A percentile compares a stretch with the other conserved stretches of the same genome.
phyloP scores from a whole-genome alignment of 1,140 invertebrate genomes.

The Bombus fervidus region DNA sequence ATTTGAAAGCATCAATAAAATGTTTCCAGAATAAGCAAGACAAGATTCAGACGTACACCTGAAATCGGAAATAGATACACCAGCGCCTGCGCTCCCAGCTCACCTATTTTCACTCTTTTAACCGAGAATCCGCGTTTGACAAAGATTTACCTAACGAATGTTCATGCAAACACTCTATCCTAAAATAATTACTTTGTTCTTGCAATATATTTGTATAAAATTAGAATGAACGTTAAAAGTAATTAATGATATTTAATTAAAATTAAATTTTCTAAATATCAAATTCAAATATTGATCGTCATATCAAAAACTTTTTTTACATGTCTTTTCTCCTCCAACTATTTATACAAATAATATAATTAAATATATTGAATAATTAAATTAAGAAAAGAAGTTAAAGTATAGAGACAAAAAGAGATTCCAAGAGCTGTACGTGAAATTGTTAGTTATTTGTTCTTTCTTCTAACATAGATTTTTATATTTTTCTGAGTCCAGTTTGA shows the following conservation, averaged over 20 bases:
- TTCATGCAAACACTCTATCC: background rate
- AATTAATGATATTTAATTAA: background rate
- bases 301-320: background rate
- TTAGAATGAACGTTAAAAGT: too few species aligned
- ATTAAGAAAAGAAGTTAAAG: background rate
- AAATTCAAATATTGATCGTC: background rate
- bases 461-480: too few species aligned
- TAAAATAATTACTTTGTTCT: background rate
- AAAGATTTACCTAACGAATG: background rate
- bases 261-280: background rate
- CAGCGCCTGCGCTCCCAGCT: constrained; percentile 12
- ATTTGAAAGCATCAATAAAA: background rate
- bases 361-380: background rate
- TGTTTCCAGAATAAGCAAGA: background rate
- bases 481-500: background rate
- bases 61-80: constrained; percentile 40
- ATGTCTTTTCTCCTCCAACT: background rate
- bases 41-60: constrained; percentile 14
- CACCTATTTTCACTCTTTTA: constrained; percentile 23
- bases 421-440: background rate
- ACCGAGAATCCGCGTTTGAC: background rate
- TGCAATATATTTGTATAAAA: background rate
- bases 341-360: background rate
- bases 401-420: background rate
- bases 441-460: background rate